These are phyloP conservation scores for Cercopithecus diana DNA, from an alignment of 2,797 vertebrate species.

Conservation along the genomic window DNA sequence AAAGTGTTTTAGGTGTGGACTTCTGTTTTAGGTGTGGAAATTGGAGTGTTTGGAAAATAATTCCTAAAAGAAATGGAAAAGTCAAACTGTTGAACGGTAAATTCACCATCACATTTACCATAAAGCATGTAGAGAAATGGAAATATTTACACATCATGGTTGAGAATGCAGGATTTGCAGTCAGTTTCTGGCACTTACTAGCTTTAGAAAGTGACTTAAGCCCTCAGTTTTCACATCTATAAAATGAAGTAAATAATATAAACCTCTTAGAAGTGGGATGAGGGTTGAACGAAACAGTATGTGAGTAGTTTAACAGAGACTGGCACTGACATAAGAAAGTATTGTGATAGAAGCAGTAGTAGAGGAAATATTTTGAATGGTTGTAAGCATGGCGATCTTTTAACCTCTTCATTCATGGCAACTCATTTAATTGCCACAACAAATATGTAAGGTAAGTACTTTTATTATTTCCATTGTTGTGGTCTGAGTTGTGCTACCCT, in stretches of 20 bases:
- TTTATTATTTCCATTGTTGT: neutral
- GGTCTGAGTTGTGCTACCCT: neutral
- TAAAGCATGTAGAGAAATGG: neutral
- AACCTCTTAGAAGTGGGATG: neutral
- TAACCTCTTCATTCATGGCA: neutral
- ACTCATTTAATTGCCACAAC: neutral
- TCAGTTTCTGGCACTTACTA: neutral
- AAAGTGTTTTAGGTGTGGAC: neutral
- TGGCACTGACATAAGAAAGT: neutral
- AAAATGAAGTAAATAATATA: neutral
- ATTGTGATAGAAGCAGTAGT: accelerated
- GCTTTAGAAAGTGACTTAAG: neutral
- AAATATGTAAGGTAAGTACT: neutral
- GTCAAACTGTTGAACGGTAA: neutral
- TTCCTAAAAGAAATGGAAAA: neutral
- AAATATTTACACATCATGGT: neutral
- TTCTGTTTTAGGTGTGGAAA: neutral
- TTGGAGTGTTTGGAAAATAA: neutral
- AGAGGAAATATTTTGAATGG: neutral
- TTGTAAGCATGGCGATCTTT: neutral
- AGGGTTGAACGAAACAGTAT: neutral
- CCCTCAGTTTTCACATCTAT: neutral
- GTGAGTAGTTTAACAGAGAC: neutral
- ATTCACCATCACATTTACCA: neutral
- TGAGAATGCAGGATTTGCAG: neutral